Conservation (phyloP, 2,113 vertebrate genomes). For the Antennarius striatus region DNA sequence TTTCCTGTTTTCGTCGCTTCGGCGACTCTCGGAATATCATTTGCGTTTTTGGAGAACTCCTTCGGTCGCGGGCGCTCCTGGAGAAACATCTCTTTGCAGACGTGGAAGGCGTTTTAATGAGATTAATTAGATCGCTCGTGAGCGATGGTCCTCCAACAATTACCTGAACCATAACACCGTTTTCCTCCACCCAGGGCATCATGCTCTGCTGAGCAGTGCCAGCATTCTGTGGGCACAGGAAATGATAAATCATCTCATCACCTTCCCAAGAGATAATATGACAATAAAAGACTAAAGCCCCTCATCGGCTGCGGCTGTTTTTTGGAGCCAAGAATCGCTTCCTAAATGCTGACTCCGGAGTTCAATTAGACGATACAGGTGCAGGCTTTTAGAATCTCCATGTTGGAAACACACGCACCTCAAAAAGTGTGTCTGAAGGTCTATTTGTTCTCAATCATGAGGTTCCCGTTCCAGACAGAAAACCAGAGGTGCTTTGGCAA, state of each 20-base stretch:
- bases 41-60: slow-evolving; percentile 28
- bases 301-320: slow-evolving; percentile 45
- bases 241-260: slow-evolving; percentile 71
- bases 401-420: slow-evolving; percentile 25
- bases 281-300: slow-evolving; percentile 71
- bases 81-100: slow-evolving; percentile 29
- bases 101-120: slow-evolving; percentile 66
- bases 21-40: slow-evolving; percentile 40
- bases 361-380: slow-evolving; percentile 42
- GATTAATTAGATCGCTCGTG: slow-evolving; percentile 75
- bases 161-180: slow-evolving; percentile 69
- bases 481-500: slow-evolving; percentile 43
- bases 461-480: slow-evolving; percentile 42
- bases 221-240: slow-evolving; percentile 35
- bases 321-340: slow-evolving; percentile 51
- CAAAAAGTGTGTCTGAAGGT: slow-evolving; percentile 35
- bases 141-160: slow-evolving; percentile 75
- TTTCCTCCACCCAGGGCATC: slow-evolving; percentile 57
- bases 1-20: slow-evolving; percentile 17
- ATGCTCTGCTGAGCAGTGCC: slow-evolving; percentile 38
- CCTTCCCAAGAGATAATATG: slow-evolving; percentile 59
- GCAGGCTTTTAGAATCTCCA: slow-evolving; percentile 11
- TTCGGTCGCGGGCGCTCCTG: slow-evolving; percentile 12
- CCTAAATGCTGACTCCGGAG: slow-evolving; percentile 42
- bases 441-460: slow-evolving; percentile 46